Conservation (phyloP, 2,797 vertebrate genomes). For the Acanthiza pusilla region DNA sequence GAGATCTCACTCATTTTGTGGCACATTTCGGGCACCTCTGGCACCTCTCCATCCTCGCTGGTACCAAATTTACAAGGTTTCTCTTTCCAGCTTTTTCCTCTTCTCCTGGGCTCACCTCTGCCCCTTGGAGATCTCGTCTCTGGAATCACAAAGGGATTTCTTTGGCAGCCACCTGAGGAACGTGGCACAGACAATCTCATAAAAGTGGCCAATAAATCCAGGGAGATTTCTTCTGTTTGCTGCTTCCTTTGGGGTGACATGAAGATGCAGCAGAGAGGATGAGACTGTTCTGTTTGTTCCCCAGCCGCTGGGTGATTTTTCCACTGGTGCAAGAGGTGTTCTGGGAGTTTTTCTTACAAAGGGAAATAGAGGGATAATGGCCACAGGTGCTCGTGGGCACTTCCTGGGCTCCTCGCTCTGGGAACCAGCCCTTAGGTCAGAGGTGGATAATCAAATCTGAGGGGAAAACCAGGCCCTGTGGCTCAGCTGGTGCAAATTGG, state of each 20-base stretch:
- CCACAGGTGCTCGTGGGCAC: fast-evolving
- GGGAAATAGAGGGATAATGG: background rate
- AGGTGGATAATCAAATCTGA: background rate
- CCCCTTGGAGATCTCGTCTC: background rate
- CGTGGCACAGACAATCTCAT: background rate
- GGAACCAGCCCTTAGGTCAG: background rate
- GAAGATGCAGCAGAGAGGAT: background rate
- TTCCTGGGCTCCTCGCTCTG: background rate
- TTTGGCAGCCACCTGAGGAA: background rate
- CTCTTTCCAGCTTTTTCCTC: background rate
- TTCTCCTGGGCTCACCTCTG: background rate
- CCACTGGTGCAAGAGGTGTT: background rate
- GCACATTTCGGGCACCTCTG: background rate
- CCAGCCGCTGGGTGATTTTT: background rate
- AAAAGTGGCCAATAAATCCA: background rate
- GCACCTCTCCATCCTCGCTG: background rate
- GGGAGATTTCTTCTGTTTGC: background rate
- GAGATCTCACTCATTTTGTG: background rate
- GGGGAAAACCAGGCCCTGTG: background rate
- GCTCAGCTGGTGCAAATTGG: background rate
- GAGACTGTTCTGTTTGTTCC: background rate
- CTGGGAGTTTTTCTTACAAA: background rate
- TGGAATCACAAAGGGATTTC: background rate
- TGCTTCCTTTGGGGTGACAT: background rate
- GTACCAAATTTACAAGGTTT: background rate